Percentiles rank a stretch among this genome's conserved stretches.
These are phyloP conservation scores for Alca torda DNA, from an alignment of 2,797 vertebrate species.

Conservation along the genomic window DNA sequence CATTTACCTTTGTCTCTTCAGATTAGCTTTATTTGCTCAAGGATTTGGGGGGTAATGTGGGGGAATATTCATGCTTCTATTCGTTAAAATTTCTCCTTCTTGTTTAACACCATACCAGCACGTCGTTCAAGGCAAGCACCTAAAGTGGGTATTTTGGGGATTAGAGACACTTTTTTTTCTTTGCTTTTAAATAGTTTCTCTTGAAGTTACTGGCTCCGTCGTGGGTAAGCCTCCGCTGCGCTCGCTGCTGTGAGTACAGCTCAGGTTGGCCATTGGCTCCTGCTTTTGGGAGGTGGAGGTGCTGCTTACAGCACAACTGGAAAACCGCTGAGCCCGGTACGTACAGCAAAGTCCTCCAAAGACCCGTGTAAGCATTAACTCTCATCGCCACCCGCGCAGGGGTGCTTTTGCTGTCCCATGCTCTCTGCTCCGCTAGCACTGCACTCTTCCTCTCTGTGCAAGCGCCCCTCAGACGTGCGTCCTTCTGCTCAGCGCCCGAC, in stretches of 20 bases:
- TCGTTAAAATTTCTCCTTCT: background rate
- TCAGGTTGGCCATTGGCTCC: background rate
- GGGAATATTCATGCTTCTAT: slow-evolving; percentile 6
- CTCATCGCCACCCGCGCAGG: background rate
- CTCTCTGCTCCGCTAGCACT: background rate
- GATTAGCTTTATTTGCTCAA: slow-evolving; percentile 38
- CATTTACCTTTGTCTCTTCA: background rate
- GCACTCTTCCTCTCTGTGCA: background rate
- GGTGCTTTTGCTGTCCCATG: background rate
- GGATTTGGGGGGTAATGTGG: background rate
- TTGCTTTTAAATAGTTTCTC: background rate
- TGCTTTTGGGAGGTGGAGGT: background rate
- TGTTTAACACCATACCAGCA: background rate
- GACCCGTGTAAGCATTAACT: background rate
- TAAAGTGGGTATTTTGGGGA: background rate
- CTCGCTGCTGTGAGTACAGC: background rate
- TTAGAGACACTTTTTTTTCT: background rate
- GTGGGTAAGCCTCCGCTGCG: background rate
- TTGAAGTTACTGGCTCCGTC: background rate
- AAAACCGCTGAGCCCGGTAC: background rate
- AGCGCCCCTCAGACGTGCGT: no score
- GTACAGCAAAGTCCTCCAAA: background rate
- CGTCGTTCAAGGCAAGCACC: background rate
- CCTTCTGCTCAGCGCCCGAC: background rate
- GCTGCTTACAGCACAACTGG: background rate